Base-by-base conservation (phyloP, 2,888 invertebrate species). In the Leucoptera coffeella region DNA sequence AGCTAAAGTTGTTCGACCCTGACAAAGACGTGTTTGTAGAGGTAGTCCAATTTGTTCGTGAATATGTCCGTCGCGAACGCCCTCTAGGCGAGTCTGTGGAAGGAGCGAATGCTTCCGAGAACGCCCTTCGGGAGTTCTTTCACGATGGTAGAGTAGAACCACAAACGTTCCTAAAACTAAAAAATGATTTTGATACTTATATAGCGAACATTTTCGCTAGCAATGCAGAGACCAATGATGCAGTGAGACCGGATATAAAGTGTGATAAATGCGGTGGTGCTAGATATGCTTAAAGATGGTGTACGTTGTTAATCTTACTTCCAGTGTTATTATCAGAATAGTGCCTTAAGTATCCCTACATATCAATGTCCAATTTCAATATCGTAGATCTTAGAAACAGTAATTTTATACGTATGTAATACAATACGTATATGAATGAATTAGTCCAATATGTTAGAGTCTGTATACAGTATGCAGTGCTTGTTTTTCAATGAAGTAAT, bases 11-110 rank as follows among this genome's bases (percentile, higher is more conserved):
- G 0, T 34, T 72, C 13, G 62, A 52, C 25, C 61, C 64, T 0
- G 64, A 69, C 9, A 52, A 61, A 34, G 69, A 72, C 33, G 39
- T 67, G 20, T 50, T 69, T 7, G 49, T 53, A 0, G 61, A 64
- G 41, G 43, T 65, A 2, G 64, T 71, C 0, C 47, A 55, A 10
- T 69, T 64, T 29, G 58, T 69, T 2, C 65, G 64, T 22, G 54
- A 62, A 27, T 69, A 60, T 27, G 42, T 71, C 47, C 62, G 59
- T 36, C 53, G 52, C 4, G 14, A 56, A 14, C 46, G 60, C 28
- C 65, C 65, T 3, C 33, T 69, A 1, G 67, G 67, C 0, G 56
- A 60, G 3, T 31, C 50, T 1, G 43, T 45, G 29, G 43, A 55
- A 2, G 40, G 37, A 1, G 69, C 71, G 28, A 57, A 57, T 15